Conservation (phyloP, 2,113 vertebrate species). For the Saguinus midas region DNA sequence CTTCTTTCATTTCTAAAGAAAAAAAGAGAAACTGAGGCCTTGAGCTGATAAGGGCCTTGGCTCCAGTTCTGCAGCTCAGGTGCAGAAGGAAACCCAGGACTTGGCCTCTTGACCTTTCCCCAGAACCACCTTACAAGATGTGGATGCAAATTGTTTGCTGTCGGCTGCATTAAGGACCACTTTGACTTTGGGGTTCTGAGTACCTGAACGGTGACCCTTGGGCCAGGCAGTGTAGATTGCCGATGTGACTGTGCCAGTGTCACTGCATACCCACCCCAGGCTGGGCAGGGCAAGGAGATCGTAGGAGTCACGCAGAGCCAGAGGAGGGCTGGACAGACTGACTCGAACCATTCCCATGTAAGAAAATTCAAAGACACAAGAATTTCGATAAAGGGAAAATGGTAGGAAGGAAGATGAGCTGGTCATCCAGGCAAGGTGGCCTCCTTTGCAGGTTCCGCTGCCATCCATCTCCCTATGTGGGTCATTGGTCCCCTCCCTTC, state of each 20-base stretch:
- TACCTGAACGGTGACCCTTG: background rate
- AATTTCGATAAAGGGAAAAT: background rate
- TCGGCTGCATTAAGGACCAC: background rate
- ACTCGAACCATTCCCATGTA: background rate
- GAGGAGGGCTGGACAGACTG: background rate
- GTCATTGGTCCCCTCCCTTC: background rate
- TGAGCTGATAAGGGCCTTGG: rapidly evolving
- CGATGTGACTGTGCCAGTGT: rapidly evolving
- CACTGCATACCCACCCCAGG: background rate
- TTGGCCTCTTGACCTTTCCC: rapidly evolving
- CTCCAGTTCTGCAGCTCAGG: rapidly evolving
- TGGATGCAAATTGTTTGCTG: background rate
- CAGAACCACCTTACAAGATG: rapidly evolving
- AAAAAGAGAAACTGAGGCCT: background rate
- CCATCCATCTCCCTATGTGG: rapidly evolving
- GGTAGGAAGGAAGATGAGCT: background rate
- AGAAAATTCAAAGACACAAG: background rate
- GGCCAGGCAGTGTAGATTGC: background rate
- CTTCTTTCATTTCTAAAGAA: no score
- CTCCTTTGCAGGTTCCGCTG: background rate
- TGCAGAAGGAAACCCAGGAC: background rate
- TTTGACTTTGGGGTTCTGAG: background rate
- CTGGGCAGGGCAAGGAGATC: rapidly evolving
- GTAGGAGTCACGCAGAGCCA: background rate
- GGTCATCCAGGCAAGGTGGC: rapidly evolving